These are phyloP conservation scores for Ectemnius cavifrons DNA, from an alignment of 2,888 invertebrate genomes.

Conservation along the genomic window DNA sequence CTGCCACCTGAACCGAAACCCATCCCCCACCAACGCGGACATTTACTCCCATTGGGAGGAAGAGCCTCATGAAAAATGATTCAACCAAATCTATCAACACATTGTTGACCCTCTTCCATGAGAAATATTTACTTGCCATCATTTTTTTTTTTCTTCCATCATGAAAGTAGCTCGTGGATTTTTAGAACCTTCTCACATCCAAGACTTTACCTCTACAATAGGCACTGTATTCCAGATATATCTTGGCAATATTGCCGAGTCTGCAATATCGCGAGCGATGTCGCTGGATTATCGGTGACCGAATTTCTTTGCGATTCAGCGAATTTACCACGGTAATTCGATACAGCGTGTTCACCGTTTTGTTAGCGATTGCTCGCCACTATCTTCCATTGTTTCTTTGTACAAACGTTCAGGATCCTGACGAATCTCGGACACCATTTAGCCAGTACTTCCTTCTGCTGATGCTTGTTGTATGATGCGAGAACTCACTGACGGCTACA, in stretches of 20 bases:
- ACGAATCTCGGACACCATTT: not conserved
- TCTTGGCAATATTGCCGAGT: conserved; percentile 55
- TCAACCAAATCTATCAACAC: no score
- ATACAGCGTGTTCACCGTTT: conserved; percentile 22
- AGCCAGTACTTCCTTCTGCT: not conserved
- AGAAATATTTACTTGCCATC: conserved; percentile 14
- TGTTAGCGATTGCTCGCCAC: not conserved
- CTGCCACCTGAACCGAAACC: conserved; percentile 12
- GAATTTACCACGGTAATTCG: conserved; percentile 45
- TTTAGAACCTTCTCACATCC: no score
- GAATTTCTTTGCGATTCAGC: conserved; percentile 58
- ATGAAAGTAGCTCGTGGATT: no score
- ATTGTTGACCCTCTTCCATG: no score
- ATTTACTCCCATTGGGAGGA: no score
- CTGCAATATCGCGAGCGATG: conserved; percentile 46
- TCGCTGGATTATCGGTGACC: conserved; percentile 57
- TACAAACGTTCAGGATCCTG: no score
- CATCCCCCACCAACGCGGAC: not conserved
- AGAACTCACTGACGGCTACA: no score
- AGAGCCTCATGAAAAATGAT: no score
- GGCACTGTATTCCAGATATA: conserved; percentile 41
- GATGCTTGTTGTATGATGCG: not conserved
- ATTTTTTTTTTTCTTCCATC: no score
- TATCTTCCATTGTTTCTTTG: no score
- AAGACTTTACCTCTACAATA: conserved; percentile 56